These are phyloP conservation scores for Liopterus haemorrhoidalis DNA, from an alignment of 2,888 invertebrate genomes.

Conservation along the genomic window DNA sequence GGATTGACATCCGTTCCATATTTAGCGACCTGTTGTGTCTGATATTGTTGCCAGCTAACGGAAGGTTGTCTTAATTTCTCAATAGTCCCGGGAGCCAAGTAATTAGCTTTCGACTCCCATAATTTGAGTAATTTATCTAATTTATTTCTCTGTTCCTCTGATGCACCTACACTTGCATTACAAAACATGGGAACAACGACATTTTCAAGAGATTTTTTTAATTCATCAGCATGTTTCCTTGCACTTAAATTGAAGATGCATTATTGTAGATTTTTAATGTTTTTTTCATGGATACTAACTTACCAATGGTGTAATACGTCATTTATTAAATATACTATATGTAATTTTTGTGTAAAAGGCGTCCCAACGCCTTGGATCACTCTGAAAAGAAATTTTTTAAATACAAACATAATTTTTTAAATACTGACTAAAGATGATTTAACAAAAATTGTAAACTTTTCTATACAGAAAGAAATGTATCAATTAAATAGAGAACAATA, in stretches of 20 bases:
- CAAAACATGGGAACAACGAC: conserved; percentile 98
- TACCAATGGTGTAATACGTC: conserved; percentile 97
- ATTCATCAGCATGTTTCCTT: conserved; percentile 88
- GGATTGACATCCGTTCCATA: conserved; percentile 72
- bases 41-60: conserved; percentile 82
- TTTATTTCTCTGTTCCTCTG: conserved; percentile 83
- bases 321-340: conserved; percentile 97
- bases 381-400: conserved; percentile 44
- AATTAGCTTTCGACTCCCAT: conserved; percentile 95
- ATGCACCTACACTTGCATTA: conserved; percentile 79
- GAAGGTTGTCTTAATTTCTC: conserved; percentile 83
- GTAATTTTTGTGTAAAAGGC: conserved; percentile 86
- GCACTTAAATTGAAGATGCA: conserved; percentile 61
- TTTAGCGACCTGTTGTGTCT: conserved; percentile 75
- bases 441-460: conserved; percentile 9
- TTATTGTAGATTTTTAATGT: conserved; percentile 10
- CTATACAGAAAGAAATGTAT: no score
- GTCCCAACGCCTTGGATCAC: conserved; percentile 59
- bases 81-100: conserved; percentile 75
- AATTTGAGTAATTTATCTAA: conserved; percentile 87
- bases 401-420: conserved; percentile 1
- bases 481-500: no score
- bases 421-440: no score
- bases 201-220: conserved; percentile 88
- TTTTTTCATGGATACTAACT: conserved; percentile 43